phyloP scores from a whole-genome alignment of 1,140 invertebrate genomes.

The Hylyphantes graminicola region DNA sequence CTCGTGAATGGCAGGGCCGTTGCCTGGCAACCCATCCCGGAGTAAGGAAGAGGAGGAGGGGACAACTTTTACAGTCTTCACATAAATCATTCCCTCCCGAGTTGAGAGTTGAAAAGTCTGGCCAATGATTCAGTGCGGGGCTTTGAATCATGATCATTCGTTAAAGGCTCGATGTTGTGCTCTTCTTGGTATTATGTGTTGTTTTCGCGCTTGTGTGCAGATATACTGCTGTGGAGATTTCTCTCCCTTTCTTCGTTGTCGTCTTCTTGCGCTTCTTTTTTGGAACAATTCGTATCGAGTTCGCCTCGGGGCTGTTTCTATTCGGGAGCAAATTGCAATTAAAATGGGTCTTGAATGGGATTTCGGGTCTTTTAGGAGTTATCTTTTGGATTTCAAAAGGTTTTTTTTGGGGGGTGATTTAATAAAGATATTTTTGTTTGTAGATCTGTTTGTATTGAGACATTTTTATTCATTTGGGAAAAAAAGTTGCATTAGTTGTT shows the following conservation, averaged over 20 bases:
- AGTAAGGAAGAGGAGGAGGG: constrained; percentile 50
- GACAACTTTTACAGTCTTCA: constrained; percentile 51
- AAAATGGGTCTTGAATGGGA: background rate
- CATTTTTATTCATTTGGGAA: too few relatives aligned
- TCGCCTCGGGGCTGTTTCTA: background rate
- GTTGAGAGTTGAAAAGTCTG: constrained; percentile 57
- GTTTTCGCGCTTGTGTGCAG: constrained; percentile 31
- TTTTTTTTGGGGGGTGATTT: too few relatives aligned
- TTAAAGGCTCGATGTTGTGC: constrained; percentile 58
- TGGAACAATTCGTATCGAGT: background rate
- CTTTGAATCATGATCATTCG: constrained; percentile 52
- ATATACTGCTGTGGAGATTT: constrained; percentile 1
- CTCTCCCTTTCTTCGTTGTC: background rate
- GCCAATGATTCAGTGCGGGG: constrained; percentile 51
- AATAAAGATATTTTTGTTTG: too few relatives aligned
- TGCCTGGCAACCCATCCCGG: constrained; percentile 22
- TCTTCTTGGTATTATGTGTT: constrained; percentile 47
- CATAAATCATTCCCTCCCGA: constrained; percentile 47
- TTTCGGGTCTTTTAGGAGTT: background rate
- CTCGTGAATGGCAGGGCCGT: constrained; percentile 24
- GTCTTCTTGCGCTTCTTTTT: constrained; percentile 10
- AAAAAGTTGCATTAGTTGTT: too few relatives aligned
- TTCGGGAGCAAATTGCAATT: constrained; percentile 10
- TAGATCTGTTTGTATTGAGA: too few relatives aligned
- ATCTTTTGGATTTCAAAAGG: background rate